A percentile compares a stretch with the other conserved stretches of the same genome.
Evolutionary conservation across 2,888 invertebrate species (phyloP).

Genomic region (Sesia apiformis): DNA sequence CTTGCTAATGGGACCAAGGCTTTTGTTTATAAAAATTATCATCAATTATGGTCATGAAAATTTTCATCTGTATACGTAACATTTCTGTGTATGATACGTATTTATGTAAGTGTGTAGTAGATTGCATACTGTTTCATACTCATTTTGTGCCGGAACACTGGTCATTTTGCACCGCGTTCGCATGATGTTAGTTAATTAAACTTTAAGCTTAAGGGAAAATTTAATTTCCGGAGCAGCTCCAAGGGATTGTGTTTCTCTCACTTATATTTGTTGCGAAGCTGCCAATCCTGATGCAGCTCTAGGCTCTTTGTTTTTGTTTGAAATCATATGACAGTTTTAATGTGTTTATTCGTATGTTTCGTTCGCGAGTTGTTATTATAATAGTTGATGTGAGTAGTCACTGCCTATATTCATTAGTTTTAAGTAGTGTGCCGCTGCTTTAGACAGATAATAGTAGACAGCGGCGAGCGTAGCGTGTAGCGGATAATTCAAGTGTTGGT

Average conservation of each 20-base stretch:
- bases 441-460: too few species aligned
- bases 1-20: too few species aligned
- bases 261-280: conserved; percentile 30
- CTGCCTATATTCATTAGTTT: too few species aligned
- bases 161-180: conserved; percentile 18
- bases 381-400: too few species aligned
- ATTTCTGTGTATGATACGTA: too few species aligned
- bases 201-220: conserved; percentile 60
- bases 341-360: too few species aligned
- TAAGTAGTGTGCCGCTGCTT: too few species aligned
- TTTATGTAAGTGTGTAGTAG: not conserved
- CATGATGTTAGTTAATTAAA: conserved; percentile 63
- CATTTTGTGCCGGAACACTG: conserved; percentile 7
- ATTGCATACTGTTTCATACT: not conserved
- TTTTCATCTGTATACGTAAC: too few species aligned
- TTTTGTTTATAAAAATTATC: too few species aligned
- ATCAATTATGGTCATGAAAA: too few species aligned
- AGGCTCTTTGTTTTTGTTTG: not conserved
- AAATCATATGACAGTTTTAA: too few species aligned
- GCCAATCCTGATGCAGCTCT: not conserved
- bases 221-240: conserved; percentile 57
- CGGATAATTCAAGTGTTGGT: conserved; percentile 17
- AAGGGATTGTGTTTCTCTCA: conserved; percentile 43
- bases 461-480: conserved; percentile 3
- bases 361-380: too few species aligned